Conservation (phyloP, 2,797 vertebrate genomes). For the Aeoliscus strigatus region DNA sequence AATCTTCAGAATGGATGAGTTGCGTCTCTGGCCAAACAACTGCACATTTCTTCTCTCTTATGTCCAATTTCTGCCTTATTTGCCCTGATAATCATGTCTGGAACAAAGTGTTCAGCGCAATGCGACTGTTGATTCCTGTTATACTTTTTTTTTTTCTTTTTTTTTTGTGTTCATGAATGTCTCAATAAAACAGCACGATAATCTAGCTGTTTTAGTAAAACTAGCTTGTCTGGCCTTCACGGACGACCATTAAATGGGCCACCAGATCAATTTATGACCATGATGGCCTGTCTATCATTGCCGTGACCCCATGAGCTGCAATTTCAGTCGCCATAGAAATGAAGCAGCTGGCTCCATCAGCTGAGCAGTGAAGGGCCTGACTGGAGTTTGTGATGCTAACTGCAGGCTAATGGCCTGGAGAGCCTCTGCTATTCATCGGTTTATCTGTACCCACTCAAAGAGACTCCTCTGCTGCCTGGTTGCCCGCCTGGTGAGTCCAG, state of each 20-base stretch:
- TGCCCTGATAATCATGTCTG: constrained; percentile 37
- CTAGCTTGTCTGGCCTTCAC: background rate
- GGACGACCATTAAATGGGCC: constrained; percentile 1
- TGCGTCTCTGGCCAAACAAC: constrained; percentile 37
- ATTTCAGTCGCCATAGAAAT: constrained; percentile 30
- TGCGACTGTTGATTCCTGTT: too few species aligned
- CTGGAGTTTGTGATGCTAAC: constrained; percentile 55
- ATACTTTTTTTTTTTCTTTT: too few species aligned
- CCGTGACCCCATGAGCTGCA: constrained; percentile 17
- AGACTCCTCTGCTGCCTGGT: constrained; percentile 49
- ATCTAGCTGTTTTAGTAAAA: background rate
- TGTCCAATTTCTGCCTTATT: constrained; percentile 43
- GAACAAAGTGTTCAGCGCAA: too few species aligned
- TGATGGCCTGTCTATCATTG: constrained; percentile 9
- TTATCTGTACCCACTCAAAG: constrained; percentile 55
- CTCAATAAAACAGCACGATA: too few species aligned
- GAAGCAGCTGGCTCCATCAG: constrained; percentile 19
- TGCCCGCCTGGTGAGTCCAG: constrained; percentile 15
- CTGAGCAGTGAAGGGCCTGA: constrained; percentile 34
- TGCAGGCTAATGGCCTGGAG: constrained; percentile 59
- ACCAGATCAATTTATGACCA: constrained; percentile 13
- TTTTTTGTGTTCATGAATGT: too few species aligned
- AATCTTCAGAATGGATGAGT: constrained; percentile 43
- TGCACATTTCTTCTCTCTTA: constrained; percentile 33
- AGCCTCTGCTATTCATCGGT: constrained; percentile 54